Percentiles rank a stretch among this genome's conserved stretches.
phyloP scores from a whole-genome alignment of 1,140 invertebrate genomes.

The Orchesella cincta region DNA sequence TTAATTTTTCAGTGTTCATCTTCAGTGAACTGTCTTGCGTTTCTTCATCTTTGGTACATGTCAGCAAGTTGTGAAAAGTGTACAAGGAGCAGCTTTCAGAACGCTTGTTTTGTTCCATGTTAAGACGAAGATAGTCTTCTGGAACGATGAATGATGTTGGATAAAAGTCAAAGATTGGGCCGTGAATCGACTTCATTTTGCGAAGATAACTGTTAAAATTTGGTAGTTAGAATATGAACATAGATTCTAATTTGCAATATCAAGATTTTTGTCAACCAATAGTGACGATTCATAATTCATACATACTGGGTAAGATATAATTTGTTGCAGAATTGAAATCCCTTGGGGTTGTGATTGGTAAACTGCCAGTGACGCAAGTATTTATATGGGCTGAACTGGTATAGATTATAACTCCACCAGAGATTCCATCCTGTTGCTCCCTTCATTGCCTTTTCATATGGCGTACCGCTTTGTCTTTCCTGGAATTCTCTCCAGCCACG shows the following conservation, averaged over 20 bases:
- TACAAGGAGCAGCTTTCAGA: neutral
- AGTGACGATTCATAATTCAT: neutral
- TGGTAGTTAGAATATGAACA: too few species aligned
- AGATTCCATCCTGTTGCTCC: constrained; percentile 43
- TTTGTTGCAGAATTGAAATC: constrained; percentile 77
- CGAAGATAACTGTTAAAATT: constrained; percentile 64
- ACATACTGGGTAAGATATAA: constrained; percentile 67
- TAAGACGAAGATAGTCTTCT: constrained; percentile 78
- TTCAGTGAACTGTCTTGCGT: too few species aligned
- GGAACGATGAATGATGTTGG: constrained; percentile 77
- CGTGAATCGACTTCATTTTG: constrained; percentile 78
- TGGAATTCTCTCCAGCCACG: constrained; percentile 47
- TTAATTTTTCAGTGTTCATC: neutral
- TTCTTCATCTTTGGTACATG: too few species aligned
- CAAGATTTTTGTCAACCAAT: too few species aligned
- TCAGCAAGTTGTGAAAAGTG: too few species aligned
- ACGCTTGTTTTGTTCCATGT: constrained; percentile 69
- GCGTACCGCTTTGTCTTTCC: neutral
- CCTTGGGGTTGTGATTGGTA: constrained; percentile 81
- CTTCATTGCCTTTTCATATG: constrained; percentile 7
- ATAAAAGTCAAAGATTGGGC: constrained; percentile 77
- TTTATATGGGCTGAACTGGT: constrained; percentile 6
- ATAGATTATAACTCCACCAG: constrained; percentile 43
- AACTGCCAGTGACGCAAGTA: constrained; percentile 58
- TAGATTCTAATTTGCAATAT: too few species aligned